Evolutionary conservation across 2,888 invertebrate species (phyloP), one percentile per base, ranked within the genome.

Genomic region (Ormyrus pomaceus): DNA sequence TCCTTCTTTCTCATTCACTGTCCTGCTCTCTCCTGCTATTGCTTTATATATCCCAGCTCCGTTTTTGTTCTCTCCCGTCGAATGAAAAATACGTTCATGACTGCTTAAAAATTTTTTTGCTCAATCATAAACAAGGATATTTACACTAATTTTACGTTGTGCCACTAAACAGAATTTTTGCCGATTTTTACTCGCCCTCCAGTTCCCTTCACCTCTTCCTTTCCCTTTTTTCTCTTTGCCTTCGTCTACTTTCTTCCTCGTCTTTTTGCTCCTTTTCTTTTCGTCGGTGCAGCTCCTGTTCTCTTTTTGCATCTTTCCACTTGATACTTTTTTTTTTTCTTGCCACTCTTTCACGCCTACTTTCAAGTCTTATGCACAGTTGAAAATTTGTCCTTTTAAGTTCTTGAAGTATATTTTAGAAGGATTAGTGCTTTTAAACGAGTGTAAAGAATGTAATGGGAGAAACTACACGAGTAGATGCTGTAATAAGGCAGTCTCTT

Each of bases 1-100:
- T 82, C 75, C 70, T 81, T 77, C 68, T 77, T 82, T 80, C 75
- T 78, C 66, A 58, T 71, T 75, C 64, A 62, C 59, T 72, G 51
- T 10, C 58, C 34, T 46, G 2, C 13, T 9, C n/a, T 51, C 19
- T 34, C 9, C 46, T 45, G 19, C 61, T 19, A 71, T 51, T 61
- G n/a, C 19, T 61, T 71, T 51, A 13, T 8, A 5, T 58, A 48
- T n/a, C 10, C 58, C 11, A 11, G 11, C 9, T 19, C 53, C 9
- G 9, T 55, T 59, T 71, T 61, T 61, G 46, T 71, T 71, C 51
- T 48, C n/a, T 51, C 48, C 50, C 6, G 51, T 4, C 13, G 46
- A 70, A 53, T 62, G 48, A 50, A 64, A 77, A 77, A 64, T 70
- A 70, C 45, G 70, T 34, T 64, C 62, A 34, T 50, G 48, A 64